Base-by-base conservation (phyloP, 2,888 invertebrate genomes). In the Shargacucullia verbasci region DNA sequence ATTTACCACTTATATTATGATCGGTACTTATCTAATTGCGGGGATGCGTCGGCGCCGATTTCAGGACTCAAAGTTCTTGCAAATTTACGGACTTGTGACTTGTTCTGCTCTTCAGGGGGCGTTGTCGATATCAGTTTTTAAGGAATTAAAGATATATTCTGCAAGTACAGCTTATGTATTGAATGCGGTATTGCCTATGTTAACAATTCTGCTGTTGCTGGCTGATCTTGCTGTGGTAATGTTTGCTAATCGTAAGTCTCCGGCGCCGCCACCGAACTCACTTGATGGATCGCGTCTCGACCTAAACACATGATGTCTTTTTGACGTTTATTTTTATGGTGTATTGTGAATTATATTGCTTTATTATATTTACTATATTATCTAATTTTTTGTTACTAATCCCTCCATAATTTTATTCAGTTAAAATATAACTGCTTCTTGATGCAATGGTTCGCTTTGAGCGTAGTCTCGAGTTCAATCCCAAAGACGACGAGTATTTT, bases 101-200 rank as follows among this genome's bases (percentile, higher is more conserved):
- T 89, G 90, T 63, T 75, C 75, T 9, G 20, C 52, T 1, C 55
- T 87, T 0, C 85, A 92, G 15, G 79, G 80, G 12, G 69, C 47
- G 0, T 10, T 67, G 15, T 65, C 65, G 15, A 15, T 70, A 12
- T 40, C 66, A 2, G 66, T 70, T 9, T 67, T 67, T 14, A 25
- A 58, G 35, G 71, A 64, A 5, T 13, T 70, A 14, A 48, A 31
- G 9, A 62, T 37, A 15, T 1, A 33, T 0, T 35, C 14, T 6
- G 27, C 37, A 8, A 9, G 7, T 33, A 65, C 80, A 49, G 79
- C 81, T 15, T 80, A 78, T 1, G 74, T 87, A 9, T 59, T 92
- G 15, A 87, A 91, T 70, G 90, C 86, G 13, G 66, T 92, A 10
- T 59, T 92, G 7, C 91, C 92, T 4, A 80, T 91, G 78, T 73